These are phyloP conservation scores for Periophthalmodon schlosseri DNA, from an alignment of 2,113 vertebrate genomes.

Conservation along the genomic window DNA sequence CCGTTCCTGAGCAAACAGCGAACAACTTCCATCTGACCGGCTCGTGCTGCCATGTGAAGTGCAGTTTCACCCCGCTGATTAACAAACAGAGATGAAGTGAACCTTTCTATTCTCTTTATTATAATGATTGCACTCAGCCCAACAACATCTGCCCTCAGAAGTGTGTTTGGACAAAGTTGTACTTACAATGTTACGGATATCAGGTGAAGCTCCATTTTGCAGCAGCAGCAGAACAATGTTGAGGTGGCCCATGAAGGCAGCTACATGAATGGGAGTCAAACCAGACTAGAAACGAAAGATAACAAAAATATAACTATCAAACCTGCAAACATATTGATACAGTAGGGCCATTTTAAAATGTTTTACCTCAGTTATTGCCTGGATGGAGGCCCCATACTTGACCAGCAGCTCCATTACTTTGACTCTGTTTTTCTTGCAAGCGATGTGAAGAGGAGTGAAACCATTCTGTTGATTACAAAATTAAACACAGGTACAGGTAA, in stretches of 20 bases:
- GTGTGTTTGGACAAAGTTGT: slow-evolving; percentile 16
- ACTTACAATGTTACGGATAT: slow-evolving; percentile 98
- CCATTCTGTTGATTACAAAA: slow-evolving; percentile 82
- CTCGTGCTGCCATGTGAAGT: slow-evolving; percentile 95
- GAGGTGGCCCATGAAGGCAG: slow-evolving; percentile 99
- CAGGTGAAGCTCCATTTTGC: slow-evolving; percentile 96
- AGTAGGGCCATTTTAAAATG: not conserved
- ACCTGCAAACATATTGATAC: not conserved
- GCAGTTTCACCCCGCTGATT: slow-evolving; percentile 93
- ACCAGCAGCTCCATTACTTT: slow-evolving; percentile 99
- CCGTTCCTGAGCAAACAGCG: slow-evolving; percentile 95
- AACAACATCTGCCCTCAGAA: not conserved
- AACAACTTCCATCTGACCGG: slow-evolving; percentile 97
- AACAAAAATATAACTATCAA: slow-evolving; percentile 3
- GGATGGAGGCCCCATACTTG: slow-evolving; percentile 98
- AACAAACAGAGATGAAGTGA: slow-evolving; percentile 16
- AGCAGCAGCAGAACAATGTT: slow-evolving; percentile 98
- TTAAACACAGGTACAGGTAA: slow-evolving; percentile 10
- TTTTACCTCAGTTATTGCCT: slow-evolving; percentile 97
- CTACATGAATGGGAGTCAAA: slow-evolving; percentile 97
- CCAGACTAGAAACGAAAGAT: slow-evolving; percentile 84
- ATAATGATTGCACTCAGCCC: not conserved
- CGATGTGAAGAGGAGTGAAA: slow-evolving; percentile 99
- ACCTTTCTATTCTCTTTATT: not conserved
- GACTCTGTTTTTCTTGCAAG: slow-evolving; percentile 99